phyloP scores from a whole-genome alignment of 2,113 vertebrate genomes.

The Tyrannus savana region DNA sequence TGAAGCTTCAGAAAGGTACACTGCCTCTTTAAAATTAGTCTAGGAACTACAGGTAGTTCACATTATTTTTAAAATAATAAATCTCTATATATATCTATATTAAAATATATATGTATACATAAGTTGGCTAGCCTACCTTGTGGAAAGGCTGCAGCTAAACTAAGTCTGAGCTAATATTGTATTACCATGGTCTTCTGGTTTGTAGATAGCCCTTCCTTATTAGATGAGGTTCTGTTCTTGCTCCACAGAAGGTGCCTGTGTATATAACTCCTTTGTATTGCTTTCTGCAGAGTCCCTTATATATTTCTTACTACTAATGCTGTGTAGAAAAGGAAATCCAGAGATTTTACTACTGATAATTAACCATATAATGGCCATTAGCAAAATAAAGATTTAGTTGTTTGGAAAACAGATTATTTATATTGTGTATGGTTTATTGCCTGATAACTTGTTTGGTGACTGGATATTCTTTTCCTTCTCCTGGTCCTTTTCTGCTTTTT shows the following conservation, averaged over 20 bases:
- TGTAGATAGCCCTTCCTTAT: constrained; percentile 68
- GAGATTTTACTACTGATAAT: constrained; percentile 75
- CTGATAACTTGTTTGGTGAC: constrained; percentile 75
- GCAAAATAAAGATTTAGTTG: constrained; percentile 71
- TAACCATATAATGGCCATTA: constrained; percentile 67
- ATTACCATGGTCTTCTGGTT: constrained; percentile 61
- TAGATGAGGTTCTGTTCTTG: constrained; percentile 53
- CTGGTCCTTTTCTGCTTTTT: constrained; percentile 71
- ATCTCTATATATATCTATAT: constrained; percentile 71
- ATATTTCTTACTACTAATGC: constrained; percentile 67
- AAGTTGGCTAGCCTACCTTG: constrained; percentile 52
- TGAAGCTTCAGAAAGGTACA: constrained; percentile 68
- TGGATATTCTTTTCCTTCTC: constrained; percentile 73
- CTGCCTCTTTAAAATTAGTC: constrained; percentile 72
- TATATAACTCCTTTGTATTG: constrained; percentile 62
- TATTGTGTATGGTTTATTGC: constrained; percentile 78
- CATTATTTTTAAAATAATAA: constrained; percentile 72
- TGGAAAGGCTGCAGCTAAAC: constrained; percentile 55
- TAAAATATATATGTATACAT: constrained; percentile 67
- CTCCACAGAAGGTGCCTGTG: constrained; percentile 53
- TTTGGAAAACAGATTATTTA: constrained; percentile 74
- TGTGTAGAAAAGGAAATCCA: constrained; percentile 70
- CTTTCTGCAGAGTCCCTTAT: constrained; percentile 66
- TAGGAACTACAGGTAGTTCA: constrained; percentile 73
- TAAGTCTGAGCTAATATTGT: constrained; percentile 68